A percentile compares a stretch with the other conserved stretches of the same genome.
Evolutionary conservation across 2,888 invertebrate species (phyloP).

Genomic region (Sesia apiformis): DNA sequence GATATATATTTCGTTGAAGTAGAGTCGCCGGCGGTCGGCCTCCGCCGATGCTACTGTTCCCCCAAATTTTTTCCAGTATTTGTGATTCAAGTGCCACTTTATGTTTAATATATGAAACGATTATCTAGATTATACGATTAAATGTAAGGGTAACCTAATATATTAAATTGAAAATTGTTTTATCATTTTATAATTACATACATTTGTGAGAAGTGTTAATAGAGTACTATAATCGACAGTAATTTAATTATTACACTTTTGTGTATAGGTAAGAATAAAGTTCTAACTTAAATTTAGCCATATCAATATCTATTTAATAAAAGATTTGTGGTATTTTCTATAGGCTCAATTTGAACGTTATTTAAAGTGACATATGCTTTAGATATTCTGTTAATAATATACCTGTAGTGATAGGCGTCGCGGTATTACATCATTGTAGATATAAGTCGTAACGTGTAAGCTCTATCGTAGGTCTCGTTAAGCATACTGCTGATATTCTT

Average conservation of each 20-base stretch:
- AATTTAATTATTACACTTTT: constrained; percentile 74
- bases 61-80: constrained; percentile 82
- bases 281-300: constrained; percentile 76
- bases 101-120: constrained; percentile 79
- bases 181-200: constrained; percentile 75
- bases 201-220: constrained; percentile 73
- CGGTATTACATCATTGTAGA: constrained; percentile 67
- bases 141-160: constrained; percentile 74
- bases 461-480: constrained; percentile 59
- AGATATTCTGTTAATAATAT: constrained; percentile 75
- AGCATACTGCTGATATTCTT: constrained; percentile 68
- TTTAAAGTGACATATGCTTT: constrained; percentile 75
- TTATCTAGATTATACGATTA: constrained; percentile 76
- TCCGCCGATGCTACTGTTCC: constrained; percentile 69
- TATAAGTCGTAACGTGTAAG: constrained; percentile 51
- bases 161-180: constrained; percentile 75
- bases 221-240: constrained; percentile 73
- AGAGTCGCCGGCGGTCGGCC: constrained; percentile 42
- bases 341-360: constrained; percentile 75
- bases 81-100: constrained; percentile 87
- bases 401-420: constrained; percentile 68
- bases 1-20: constrained; percentile 62
- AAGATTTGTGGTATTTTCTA: constrained; percentile 76
- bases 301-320: constrained; percentile 76
- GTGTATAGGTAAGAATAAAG: constrained; percentile 73